A percentile compares a stretch with the other conserved stretches of the same genome.
These are phyloP conservation scores for Cuniculus paca DNA, from an alignment of 2,797 vertebrate genomes.

Conservation along the genomic window DNA sequence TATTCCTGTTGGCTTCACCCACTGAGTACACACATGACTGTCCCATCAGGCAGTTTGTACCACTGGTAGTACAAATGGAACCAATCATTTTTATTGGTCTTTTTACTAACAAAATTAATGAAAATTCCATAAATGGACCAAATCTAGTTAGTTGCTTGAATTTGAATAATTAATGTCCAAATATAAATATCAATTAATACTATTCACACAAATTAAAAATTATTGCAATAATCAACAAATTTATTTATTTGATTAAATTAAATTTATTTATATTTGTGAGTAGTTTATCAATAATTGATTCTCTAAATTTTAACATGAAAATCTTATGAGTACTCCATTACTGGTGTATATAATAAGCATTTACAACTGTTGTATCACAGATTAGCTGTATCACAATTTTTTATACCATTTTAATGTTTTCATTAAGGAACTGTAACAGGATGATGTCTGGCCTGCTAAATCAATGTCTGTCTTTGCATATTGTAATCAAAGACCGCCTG, in stretches of 20 bases:
- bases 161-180: background rate
- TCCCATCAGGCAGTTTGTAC: background rate
- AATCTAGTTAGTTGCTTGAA: background rate
- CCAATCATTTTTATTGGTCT: background rate
- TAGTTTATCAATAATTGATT: background rate
- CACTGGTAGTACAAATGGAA: background rate
- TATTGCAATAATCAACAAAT: background rate
- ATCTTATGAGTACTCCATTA: background rate
- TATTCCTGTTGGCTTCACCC: background rate
- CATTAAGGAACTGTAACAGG: background rate
- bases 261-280: background rate
- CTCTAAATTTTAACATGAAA: background rate
- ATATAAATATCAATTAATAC: background rate
- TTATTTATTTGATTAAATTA: background rate
- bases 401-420: background rate
- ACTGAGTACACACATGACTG: background rate
- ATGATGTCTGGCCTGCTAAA: background rate
- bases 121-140: background rate
- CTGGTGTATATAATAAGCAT: background rate
- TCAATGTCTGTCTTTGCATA: background rate
- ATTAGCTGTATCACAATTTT: background rate
- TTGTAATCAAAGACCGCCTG: background rate
- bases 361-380: background rate
- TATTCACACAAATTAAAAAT: background rate
- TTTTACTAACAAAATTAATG: background rate